Evolutionary conservation across 1,140 invertebrate genomes (phyloP), one percentile per base, ranked within the genome.

Genomic region (Plutomurus gul): DNA sequence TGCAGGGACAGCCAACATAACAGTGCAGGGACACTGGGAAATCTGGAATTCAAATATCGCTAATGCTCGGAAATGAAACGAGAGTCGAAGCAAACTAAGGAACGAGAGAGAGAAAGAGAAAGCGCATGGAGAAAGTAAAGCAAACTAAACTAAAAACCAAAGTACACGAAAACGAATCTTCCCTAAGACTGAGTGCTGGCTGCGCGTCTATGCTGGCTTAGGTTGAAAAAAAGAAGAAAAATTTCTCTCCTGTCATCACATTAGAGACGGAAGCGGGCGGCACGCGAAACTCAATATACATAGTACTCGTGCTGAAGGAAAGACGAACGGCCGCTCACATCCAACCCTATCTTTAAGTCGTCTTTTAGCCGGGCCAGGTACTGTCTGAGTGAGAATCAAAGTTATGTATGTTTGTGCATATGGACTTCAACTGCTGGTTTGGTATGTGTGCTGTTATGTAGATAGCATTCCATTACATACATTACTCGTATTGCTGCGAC

Each of bases 21-120:
- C 16, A 65, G 56, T 36, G 27, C 13, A 36, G 56, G 27, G 56
- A 65, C 56, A 65, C 56, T 33, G 56, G 56, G 56, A 72, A 72
- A 72, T 72, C 70, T 72, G 70, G 70, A 46, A 72, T 72, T 72
- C 70, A 72, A 72, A 72, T 72, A 72, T 72, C 36, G 18, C 70
- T 72, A 72, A 72, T 72, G 70, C 40, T 72, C 13, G 39, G 37
- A 46, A 72, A 72, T 43, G 70, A 72, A 72, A 46, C 18, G 20
- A 30, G 56, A 65, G 56, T 33, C 25, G 27, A 16, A 36, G 56
- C 30, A 65, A 65, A 65, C 27, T n/a, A n/a, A n/a, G 51, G 33
- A 60, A 60, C 56, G 22, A 65, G 36, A 30, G 56, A 65, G 56
- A 25, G 16, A 65, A 65, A 4, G 56, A 65, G 56, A n/a, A 30